Evolutionary conservation across 2,797 vertebrate species (phyloP).

Genomic region (Lateolabrax maculatus): DNA sequence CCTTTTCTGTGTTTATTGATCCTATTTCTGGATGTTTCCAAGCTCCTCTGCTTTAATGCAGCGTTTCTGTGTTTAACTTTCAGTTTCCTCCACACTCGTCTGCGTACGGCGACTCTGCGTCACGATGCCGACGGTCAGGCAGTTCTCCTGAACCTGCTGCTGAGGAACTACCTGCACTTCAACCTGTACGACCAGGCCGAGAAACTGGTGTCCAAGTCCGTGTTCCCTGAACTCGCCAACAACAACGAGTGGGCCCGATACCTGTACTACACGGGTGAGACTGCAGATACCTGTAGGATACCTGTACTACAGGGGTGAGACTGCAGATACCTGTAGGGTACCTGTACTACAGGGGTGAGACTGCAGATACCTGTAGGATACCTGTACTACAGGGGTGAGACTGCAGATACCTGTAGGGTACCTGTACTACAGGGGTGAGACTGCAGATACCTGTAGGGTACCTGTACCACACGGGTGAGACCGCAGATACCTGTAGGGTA

Average conservation of each 20-base stretch:
- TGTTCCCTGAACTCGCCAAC: conserved; percentile 97
- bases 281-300: too few species aligned
- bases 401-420: too few species aligned
- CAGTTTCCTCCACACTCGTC: conserved; percentile 94
- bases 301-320: conserved; percentile 91
- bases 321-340: too few species aligned
- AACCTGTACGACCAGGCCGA: conserved; percentile 97
- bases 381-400: too few species aligned
- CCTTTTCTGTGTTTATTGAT: too few species aligned
- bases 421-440: too few species aligned
- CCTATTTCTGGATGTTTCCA: background rate
- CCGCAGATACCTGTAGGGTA: conserved; percentile 91
- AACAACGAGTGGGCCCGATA: conserved; percentile 99
- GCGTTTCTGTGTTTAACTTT: background rate
- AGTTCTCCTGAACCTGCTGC: conserved; percentile 94
- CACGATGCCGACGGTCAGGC: conserved; percentile 96
- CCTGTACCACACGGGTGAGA: conserved; percentile 13
- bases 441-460: conserved; percentile 91
- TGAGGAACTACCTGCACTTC: conserved; percentile 97
- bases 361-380: too few species aligned
- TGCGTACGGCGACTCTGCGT: conserved; percentile 94
- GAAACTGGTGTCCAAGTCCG: conserved; percentile 96
- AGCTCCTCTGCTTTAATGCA: background rate
- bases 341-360: background rate
- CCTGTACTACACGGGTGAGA: conserved; percentile 93